A percentile compares a stretch with the other conserved stretches of the same genome.
phyloP scores from a whole-genome alignment of 30 jellyfish, hydroid and myxozoan genomes.

The Catostylus mosaicus region DNA sequence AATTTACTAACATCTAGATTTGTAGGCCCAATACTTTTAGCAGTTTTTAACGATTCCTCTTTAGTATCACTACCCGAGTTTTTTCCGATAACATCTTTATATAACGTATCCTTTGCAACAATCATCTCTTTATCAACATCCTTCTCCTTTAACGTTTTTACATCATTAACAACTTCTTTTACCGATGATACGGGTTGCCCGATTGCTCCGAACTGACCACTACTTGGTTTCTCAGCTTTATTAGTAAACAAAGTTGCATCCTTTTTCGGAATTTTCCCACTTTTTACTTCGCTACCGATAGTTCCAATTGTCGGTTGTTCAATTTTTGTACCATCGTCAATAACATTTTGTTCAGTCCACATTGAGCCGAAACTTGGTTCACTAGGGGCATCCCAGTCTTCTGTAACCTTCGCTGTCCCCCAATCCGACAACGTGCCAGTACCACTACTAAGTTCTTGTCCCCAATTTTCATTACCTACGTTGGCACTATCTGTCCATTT shows the following conservation, averaged over 20 bases:
- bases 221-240: constrained; percentile 2
- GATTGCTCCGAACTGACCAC: constrained; percentile 73
- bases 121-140: not conserved
- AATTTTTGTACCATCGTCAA: constrained; percentile 1
- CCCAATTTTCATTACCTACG: constrained; percentile 64
- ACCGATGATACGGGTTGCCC: constrained; percentile 54
- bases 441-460: constrained; percentile 62
- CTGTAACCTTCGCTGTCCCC: constrained; percentile 91
- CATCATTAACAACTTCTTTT: not conserved
- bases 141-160: not conserved
- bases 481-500: constrained; percentile 48
- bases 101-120: constrained; percentile 30
- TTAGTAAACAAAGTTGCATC: not conserved
- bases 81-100: constrained; percentile 36
- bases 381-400: constrained; percentile 88
- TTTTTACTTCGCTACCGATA: constrained; percentile 64
- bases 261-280: constrained; percentile 66
- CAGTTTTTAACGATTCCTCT: constrained; percentile 18
- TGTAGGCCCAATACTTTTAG: constrained; percentile 17
- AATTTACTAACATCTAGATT: constrained; percentile 4
- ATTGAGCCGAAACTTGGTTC: constrained; percentile 34
- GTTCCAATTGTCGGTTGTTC: constrained; percentile 47
- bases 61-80: not conserved
- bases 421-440: constrained; percentile 61
- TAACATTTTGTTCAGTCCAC: constrained; percentile 47